Percentiles rank a stretch among this genome's conserved stretches.
Evolutionary conservation across 2,888 invertebrate species (phyloP).

Genomic region (Netelia virgata): DNA sequence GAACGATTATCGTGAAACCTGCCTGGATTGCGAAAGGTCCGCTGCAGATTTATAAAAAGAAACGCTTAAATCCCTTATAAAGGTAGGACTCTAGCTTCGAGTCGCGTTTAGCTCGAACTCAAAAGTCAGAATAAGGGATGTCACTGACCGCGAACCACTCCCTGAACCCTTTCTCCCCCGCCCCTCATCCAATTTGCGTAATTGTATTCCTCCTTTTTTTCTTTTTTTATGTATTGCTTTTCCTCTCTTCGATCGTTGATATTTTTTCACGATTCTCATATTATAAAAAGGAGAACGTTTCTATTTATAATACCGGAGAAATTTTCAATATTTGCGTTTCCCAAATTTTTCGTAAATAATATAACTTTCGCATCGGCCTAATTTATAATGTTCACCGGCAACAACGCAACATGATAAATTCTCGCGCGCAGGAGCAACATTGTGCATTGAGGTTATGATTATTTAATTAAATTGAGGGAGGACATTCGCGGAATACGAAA

Average conservation of each 20-base stretch:
- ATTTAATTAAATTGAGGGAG: not conserved
- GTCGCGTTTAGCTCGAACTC: not conserved
- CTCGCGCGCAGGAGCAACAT: no score
- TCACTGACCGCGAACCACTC: constrained; percentile 24
- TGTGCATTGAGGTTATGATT: not conserved
- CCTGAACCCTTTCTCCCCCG: no score
- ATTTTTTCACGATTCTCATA: not conserved
- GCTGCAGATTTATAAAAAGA: no score
- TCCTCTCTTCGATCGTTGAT: not conserved
- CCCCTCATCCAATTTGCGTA: constrained; percentile 14
- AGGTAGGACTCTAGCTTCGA: not conserved
- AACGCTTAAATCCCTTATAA: no score
- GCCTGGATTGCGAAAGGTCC: no score
- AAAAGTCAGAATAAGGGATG: constrained; percentile 21
- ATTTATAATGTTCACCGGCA: constrained; percentile 1
- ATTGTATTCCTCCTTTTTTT: constrained; percentile 17
- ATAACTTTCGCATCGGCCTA: not conserved
- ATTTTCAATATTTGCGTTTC: no score
- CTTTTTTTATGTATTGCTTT: not conserved
- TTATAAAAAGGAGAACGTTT: no score
- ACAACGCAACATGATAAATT: no score
- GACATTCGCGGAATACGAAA: not conserved
- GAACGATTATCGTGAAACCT: no score
- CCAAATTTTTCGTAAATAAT: not conserved
- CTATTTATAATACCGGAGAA: no score